Base-by-base conservation (phyloP, 2,888 invertebrate species). In the Eupithecia centaureata region DNA sequence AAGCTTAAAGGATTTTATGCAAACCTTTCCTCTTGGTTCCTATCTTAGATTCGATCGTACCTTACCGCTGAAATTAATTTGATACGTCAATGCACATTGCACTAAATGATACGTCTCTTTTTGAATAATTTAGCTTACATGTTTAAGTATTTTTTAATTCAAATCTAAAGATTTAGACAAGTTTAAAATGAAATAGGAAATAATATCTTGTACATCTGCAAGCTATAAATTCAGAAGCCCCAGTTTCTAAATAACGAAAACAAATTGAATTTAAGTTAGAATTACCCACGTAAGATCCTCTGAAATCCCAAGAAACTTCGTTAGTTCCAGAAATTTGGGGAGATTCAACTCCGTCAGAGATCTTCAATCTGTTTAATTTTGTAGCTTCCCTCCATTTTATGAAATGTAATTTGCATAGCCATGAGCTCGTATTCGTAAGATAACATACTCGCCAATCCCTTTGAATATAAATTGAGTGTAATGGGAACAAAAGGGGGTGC, bases 301-400 rank as follows among this genome's bases (percentile, higher is more conserved):
- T 67, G 67, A 63, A 70, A 63, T 61, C 63, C 69, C 65, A 65
- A 69, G 68, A 67, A 75, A 75, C 72, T 72, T 72, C 64, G 73
- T 71, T 69, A 72, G 72, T 68, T 75, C 52, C 69, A 61, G 72
- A 70, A 73, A 72, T 68, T 68, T 65, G 68, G 66, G 60, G 57
- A 71, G 35, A 65, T 71, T 63, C 73, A 80, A 81, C 73, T 79
- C 77, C 61, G 65, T 65, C 68, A 73, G 73, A 75, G 75, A 70
- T 74, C 72, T 79, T 78, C 76, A 80, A 80, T 80, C 76, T 77
- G 74, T 76, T 77, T 79, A 77, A 81, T 80, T 81, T 74, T 73
- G 75, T 68, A 47, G 47, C 47, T 47, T 71, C 76, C 71, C 73
- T 74, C 74, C 74, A 73, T 71, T 79, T 79, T 77, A 75, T 77